Evolutionary conservation across 2,797 vertebrate genomes (phyloP), one percentile per base, ranked within the genome.

Genomic region (Garrulus glandarius): DNA sequence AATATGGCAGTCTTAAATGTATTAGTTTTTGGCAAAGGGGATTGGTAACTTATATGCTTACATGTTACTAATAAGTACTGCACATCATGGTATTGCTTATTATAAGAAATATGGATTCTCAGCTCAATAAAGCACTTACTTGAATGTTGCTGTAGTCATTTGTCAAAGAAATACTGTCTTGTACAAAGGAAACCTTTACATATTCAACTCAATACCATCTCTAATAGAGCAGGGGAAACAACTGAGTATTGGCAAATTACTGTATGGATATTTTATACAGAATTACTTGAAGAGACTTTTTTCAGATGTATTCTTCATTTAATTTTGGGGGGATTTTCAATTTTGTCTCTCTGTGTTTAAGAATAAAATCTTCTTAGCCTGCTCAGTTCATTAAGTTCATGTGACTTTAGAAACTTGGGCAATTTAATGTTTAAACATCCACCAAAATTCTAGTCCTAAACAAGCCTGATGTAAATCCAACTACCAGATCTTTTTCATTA

Each of bases 91-190:
- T 20, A 5, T 53, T 63, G 59, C 68, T 83, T 59, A 4, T 37
- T 78, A 2, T 55, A 41, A 83, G 50, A 89, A 85, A 81, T 65
- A 26, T 6, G 27, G 5, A 11, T 84, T 87, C 26, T 85, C 41
- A 30, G 39, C 64, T 93, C 26, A 81, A 10, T 85, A 59, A 60
- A 84, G 69, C 57, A 32, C 36, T 80, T 69, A 29, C 15, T 69
- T 60, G 39, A 87, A 83, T 65, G 23, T 65, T 95, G 89, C 34
- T 65, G 15, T 55, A 63, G n/a, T 53, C 61, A 56, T 70, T 91
- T 81, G 65, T 84, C n/a, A 61, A 89, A 90, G 11, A 82, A 88
- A 78, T 74, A n/a, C 22, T 67, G 6, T 46, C 32, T 52, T 2
- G 0, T 84, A 16, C n/a, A 60, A 50, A 80, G 36, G 24, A 82